Base-by-base conservation (phyloP, 2,888 invertebrate genomes). In the Blastobasis adustella region DNA sequence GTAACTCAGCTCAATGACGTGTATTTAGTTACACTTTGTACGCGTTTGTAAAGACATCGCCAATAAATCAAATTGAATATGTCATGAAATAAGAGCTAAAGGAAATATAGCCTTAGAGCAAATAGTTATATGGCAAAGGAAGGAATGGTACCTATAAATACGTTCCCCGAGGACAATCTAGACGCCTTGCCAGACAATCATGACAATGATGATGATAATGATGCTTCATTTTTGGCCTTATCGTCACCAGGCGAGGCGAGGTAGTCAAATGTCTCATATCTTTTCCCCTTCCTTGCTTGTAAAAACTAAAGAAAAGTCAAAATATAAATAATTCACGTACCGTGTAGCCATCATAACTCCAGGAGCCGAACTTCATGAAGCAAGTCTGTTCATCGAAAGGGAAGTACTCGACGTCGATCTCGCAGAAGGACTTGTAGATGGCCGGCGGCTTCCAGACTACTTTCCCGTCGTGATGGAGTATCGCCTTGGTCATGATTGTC, bases 371-470 rank as follows among this genome's bases (percentile, higher is more conserved):
- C 89, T 97, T 97, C 96, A 97, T 96, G 83, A 96, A 95, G 82
- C 97, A 97, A 45, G 96, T 96, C 83, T 97, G 97, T 80, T 96
- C 94, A 79, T 97, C 97, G 83, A 97, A 97, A 49, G 97, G 97
- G 82, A 97, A 97, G 82, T 96, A 97, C 83, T 96, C 96, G 69
- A 97, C 97, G 84, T 97, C 95, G 69, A 97, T 97, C 89, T 97
- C 96, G 76, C 97, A 97, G 84, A 96, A 97, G 67, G 98, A 98
- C 90, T 98, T 98, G 91, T 98, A 98, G 85, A 99, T 98, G 74
- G 98, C 98, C 10, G 99, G 99, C 43, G 98, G 98, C 80, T 98
- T 98, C 98, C 98, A 98, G 49, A 95, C 92, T 59, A 98, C 97
- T 82, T 94, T 95, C 37, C 98, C 98, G 63, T 95, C 95, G 82